phyloP scores from a whole-genome alignment of 2,888 invertebrate genomes.

The Ceraclea dissimilis region DNA sequence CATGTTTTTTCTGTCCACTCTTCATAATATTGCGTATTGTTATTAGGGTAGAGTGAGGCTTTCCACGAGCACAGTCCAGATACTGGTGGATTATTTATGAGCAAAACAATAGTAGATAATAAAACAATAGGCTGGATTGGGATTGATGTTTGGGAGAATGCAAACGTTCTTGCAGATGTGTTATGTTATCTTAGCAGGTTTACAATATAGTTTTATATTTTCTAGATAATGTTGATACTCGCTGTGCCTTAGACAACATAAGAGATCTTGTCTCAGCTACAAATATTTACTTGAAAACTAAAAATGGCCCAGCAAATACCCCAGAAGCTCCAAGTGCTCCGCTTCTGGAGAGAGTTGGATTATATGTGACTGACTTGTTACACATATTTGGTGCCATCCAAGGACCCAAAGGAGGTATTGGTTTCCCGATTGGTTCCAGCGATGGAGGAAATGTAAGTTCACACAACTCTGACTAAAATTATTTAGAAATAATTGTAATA shows the following conservation, averaged over 20 bases:
- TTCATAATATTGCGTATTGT: too few relatives aligned
- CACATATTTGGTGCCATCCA: constrained; percentile 69
- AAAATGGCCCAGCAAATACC: constrained; percentile 44
- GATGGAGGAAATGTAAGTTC: constrained; percentile 42
- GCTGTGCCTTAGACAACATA: constrained; percentile 73
- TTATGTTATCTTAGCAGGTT: too few relatives aligned
- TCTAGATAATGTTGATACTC: constrained; percentile 89
- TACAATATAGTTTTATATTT: constrained; percentile 5
- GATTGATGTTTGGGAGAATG: too few relatives aligned
- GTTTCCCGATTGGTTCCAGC: constrained; percentile 58
- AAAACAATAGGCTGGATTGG: too few relatives aligned
- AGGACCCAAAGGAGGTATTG: constrained; percentile 58
- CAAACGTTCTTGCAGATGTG: too few relatives aligned
- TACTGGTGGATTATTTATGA: too few relatives aligned
- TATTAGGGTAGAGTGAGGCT: too few relatives aligned
- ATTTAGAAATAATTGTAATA: background rate
- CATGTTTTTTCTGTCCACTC: too few relatives aligned
- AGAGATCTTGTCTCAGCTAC: constrained; percentile 78
- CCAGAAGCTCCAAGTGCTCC: constrained; percentile 53
- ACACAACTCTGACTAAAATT: too few relatives aligned
- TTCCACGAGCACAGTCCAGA: too few relatives aligned
- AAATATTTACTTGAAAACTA: constrained; percentile 67
- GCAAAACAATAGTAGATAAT: too few relatives aligned
- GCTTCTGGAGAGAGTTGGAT: constrained; percentile 69
- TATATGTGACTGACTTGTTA: constrained; percentile 76